phyloP scores from a whole-genome alignment of 2,113 vertebrate species.

The Lagenorhynchus albirostris region DNA sequence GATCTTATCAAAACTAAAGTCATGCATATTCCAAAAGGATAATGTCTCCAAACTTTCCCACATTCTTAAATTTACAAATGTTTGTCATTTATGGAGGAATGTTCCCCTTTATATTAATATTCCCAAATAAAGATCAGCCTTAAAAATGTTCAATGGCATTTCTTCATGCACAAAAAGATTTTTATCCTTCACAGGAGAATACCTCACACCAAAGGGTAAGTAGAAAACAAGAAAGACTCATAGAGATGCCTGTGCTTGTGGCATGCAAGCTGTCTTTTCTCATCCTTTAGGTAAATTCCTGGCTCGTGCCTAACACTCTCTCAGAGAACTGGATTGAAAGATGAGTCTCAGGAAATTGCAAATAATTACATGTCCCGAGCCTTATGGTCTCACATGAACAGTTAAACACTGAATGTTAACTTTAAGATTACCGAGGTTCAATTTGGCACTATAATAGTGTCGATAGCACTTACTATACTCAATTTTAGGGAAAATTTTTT shows the following conservation, averaged over 20 bases:
- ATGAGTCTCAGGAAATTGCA: neutral
- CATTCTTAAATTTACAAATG: neutral
- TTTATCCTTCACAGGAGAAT: neutral
- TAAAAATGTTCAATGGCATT: neutral
- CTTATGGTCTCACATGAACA: neutral
- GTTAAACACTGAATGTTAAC: slow-evolving; percentile 11
- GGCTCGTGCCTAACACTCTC: neutral
- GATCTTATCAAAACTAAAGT: neutral
- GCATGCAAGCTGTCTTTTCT: neutral
- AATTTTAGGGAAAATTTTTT: neutral
- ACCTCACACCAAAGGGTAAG: neutral
- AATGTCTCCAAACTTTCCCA: neutral
- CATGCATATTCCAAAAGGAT: neutral
- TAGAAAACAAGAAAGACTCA: neutral
- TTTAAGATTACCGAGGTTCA: neutral
- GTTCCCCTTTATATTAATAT: neutral
- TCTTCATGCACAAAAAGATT: neutral
- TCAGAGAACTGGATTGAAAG: neutral
- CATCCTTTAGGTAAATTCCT: neutral
- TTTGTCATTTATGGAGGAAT: neutral
- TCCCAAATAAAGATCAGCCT: neutral
- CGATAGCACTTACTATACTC: slow-evolving; percentile 5
- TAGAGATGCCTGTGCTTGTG: neutral
- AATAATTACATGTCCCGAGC: neutral
- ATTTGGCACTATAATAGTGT: neutral